A percentile compares a stretch with the other conserved stretches of the same genome.
These are phyloP conservation scores for Daphoenositta chrysoptera DNA, from an alignment of 2,113 vertebrate genomes.

Conservation along the genomic window DNA sequence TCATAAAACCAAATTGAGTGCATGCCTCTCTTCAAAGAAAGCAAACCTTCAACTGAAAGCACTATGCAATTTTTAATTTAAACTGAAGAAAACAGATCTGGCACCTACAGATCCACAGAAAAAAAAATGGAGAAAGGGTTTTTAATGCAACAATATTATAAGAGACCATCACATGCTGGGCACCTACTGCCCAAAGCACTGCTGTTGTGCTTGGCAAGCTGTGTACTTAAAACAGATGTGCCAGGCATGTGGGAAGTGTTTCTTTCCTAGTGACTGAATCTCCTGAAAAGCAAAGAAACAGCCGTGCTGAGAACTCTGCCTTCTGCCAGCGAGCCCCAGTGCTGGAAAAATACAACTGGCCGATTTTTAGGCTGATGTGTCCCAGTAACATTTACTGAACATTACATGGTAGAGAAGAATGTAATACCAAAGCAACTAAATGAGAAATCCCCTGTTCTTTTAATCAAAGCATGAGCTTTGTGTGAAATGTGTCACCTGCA, in stretches of 20 bases:
- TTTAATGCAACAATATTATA: not conserved
- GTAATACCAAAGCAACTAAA: not conserved
- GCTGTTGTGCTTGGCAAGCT: not conserved
- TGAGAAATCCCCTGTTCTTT: not conserved
- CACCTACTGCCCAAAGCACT: not conserved
- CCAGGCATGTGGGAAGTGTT: not conserved
- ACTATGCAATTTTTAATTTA: not conserved
- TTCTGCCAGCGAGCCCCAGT: not conserved
- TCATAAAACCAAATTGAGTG: not conserved
- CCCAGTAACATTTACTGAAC: not conserved
- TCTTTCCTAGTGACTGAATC: not conserved
- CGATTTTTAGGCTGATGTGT: not conserved
- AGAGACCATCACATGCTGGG: not conserved
- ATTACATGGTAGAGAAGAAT: not conserved
- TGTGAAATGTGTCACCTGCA: not conserved
- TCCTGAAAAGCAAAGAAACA: not conserved
- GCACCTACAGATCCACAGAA: not conserved
- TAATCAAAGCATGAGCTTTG: not conserved
- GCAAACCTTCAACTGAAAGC: not conserved
- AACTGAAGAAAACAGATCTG: not conserved
- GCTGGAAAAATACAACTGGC: constrained; percentile 26
- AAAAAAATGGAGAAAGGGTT: not conserved
- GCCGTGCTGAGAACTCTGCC: not conserved
- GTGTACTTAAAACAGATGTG: not conserved
- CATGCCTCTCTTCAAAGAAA: not conserved